A percentile compares a stretch with the other conserved stretches of the same genome.
Evolutionary conservation across 2,113 vertebrate species (phyloP).

Genomic region (Gallinago jamesoni): DNA sequence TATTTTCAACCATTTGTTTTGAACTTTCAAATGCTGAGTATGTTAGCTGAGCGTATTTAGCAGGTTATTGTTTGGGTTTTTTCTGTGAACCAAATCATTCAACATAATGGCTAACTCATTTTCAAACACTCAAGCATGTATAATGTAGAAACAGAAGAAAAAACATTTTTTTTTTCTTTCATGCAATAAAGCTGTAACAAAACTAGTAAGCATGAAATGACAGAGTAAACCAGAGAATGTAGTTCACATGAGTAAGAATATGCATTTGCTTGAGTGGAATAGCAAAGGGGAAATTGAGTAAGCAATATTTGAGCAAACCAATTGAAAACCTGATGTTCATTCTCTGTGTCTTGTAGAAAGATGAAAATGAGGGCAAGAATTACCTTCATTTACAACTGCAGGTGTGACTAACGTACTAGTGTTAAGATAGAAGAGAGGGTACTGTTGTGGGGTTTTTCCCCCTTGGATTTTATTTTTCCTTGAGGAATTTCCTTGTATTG

Average conservation of each 20-base stretch:
- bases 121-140: rapidly evolving
- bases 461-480: background rate
- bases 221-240: background rate
- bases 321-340: background rate
- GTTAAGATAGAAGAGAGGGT: background rate
- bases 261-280: background rate
- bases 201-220: background rate
- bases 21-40: background rate
- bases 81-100: background rate
- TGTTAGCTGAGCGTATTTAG: background rate
- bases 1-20: background rate
- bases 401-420: rapidly evolving
- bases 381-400: background rate
- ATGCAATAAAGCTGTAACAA: background rate
- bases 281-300: background rate
- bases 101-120: background rate
- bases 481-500: background rate
- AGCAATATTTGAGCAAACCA: background rate
- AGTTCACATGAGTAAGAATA: background rate
- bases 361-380: background rate
- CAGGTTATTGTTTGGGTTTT: background rate
- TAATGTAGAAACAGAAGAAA: background rate
- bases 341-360: background rate
- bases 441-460: background rate
- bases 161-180: background rate